Percentiles rank a stretch among this genome's conserved stretches.
Evolutionary conservation across 2,888 invertebrate species (phyloP).

Genomic region (Pomacea canaliculata): DNA sequence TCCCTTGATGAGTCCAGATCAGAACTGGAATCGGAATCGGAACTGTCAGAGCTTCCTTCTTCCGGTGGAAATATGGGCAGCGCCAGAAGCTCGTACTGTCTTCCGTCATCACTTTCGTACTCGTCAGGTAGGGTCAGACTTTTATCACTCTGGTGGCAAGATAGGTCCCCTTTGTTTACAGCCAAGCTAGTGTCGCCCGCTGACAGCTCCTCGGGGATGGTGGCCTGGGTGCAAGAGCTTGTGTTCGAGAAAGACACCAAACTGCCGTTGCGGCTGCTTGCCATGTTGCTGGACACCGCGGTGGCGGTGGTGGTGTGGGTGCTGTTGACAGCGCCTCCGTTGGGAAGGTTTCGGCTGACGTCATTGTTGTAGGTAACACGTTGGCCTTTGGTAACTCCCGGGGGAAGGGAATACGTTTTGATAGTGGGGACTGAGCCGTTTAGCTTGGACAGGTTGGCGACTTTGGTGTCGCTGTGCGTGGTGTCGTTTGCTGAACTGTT

Average conservation of each 20-base stretch:
- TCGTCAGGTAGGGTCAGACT: constrained; percentile 23
- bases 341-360: no score
- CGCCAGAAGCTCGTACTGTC: constrained; percentile 34
- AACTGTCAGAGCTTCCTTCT: neutral
- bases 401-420: neutral
- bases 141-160: constrained; percentile 3
- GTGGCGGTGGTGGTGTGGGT: neutral
- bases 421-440: neutral
- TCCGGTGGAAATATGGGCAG: constrained; percentile 13
- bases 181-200: neutral
- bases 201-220: constrained; percentile 27
- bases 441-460: neutral
- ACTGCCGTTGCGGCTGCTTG: neutral
- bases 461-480: neutral
- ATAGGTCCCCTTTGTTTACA: neutral
- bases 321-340: neutral
- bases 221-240: constrained; percentile 10
- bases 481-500: neutral
- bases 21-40: neutral
- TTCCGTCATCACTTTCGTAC: constrained; percentile 33
- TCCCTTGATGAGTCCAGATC: neutral
- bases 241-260: constrained; percentile 14
- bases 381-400: neutral
- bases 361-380: no score
- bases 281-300: neutral